A percentile compares a stretch with the other conserved stretches of the same genome.
These are phyloP conservation scores for Lissocephala sabroskyi DNA, from an alignment of 2,888 invertebrate genomes.

Conservation along the genomic window DNA sequence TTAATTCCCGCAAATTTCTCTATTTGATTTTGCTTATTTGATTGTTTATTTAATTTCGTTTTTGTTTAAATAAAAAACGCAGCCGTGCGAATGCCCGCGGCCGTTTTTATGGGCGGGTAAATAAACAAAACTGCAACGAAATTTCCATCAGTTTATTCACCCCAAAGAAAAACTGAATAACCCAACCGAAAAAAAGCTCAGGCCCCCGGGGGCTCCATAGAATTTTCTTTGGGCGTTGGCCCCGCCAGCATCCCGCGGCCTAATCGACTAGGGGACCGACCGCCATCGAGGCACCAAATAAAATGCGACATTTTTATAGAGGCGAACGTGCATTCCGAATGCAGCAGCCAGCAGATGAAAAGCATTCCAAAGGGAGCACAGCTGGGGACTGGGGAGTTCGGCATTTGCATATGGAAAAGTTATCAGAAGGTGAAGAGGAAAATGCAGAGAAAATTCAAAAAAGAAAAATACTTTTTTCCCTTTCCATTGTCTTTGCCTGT, in stretches of 20 bases:
- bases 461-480: neutral
- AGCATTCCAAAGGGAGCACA: neutral
- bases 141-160: conserved; percentile 48
- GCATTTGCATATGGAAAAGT: conserved; percentile 42
- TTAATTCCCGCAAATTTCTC: too few species aligned
- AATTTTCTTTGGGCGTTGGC: too few species aligned
- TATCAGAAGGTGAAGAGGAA: conserved; percentile 43
- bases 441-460: neutral
- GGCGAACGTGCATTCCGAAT: conserved; percentile 57
- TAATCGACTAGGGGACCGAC: conserved; percentile 40
- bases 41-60: too few species aligned
- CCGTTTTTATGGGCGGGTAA: too few species aligned
- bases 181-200: too few species aligned
- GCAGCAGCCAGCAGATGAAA: conserved; percentile 21
- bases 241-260: conserved; percentile 8
- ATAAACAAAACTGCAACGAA: too few species aligned
- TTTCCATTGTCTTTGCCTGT: conserved; percentile 6
- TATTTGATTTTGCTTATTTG: too few species aligned
- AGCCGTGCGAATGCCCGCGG: too few species aligned
- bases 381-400: conserved; percentile 6
- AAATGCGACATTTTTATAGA: conserved; percentile 60
- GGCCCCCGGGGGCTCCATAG: too few species aligned
- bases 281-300: conserved; percentile 32
- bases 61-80: too few species aligned
- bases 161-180: too few species aligned